A percentile compares a stretch with the other conserved stretches of the same genome.
Conservation (phyloP, 2,888 invertebrate species). For the Ptychoptera albimana region DNA sequence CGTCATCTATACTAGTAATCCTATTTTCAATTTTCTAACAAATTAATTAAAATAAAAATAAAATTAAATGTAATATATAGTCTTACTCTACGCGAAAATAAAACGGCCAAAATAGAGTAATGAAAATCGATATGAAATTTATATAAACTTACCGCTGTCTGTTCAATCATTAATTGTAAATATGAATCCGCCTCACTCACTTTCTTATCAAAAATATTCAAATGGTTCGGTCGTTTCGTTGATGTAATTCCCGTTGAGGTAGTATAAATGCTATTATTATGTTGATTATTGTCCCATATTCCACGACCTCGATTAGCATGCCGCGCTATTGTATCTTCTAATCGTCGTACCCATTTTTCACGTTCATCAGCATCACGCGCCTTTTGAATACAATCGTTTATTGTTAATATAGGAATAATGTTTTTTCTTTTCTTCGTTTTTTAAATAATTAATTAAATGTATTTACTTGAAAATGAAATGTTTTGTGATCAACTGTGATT, state of each 20-base stretch:
- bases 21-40: conserved; percentile 51
- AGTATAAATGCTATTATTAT: conserved; percentile 24
- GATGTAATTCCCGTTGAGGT: conserved; percentile 10
- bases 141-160: conserved; percentile 63
- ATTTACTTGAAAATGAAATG: conserved; percentile 87
- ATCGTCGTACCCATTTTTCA: conserved; percentile 87
- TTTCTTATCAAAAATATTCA: conserved; percentile 70
- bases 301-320: conserved; percentile 47
- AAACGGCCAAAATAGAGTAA: too few species aligned
- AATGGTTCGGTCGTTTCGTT: conserved; percentile 26
- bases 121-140: too few species aligned
- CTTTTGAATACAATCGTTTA: conserved; percentile 48
- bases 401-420: neutral
- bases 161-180: conserved; percentile 87
- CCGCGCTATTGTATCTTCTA: conserved; percentile 85
- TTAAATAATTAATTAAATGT: neutral
- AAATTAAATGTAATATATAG: conserved; percentile 2
- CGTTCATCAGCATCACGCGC: conserved; percentile 88
- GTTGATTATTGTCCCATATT: conserved; percentile 32
- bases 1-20: conserved; percentile 47
- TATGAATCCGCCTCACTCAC: conserved; percentile 92
- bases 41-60: conserved; percentile 4
- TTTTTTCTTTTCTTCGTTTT: conserved; percentile 1
- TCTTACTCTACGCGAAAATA: conserved; percentile 2
- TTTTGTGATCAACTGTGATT: conserved; percentile 96